These are phyloP conservation scores for Azemiops feae DNA, from an alignment of 2,113 vertebrate genomes.

Conservation along the genomic window DNA sequence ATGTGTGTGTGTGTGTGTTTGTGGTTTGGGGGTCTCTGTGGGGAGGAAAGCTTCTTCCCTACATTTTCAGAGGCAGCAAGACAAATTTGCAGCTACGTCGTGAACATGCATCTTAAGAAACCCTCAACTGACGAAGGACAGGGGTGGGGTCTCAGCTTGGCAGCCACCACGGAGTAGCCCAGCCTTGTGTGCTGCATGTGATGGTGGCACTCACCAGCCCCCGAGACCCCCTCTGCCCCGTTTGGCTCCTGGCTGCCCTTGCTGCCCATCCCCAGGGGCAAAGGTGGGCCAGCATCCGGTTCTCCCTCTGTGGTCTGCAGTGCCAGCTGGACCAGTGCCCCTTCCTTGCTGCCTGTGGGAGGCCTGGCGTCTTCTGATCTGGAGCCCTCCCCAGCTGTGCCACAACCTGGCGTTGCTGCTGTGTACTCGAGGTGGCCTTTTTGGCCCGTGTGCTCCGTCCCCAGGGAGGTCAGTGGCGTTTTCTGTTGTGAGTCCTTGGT, in stretches of 20 bases:
- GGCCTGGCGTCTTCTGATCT: fast-evolving
- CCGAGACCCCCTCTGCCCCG: not conserved
- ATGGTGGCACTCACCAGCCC: not conserved
- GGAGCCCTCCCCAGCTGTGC: not conserved
- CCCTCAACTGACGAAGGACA: not conserved
- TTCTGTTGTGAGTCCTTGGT: constrained; percentile 1
- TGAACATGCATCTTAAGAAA: not conserved
- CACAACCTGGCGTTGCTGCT: not conserved
- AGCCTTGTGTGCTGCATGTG: not conserved
- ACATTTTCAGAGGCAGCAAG: not conserved
- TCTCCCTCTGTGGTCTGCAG: fast-evolving
- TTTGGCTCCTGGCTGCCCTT: not conserved
- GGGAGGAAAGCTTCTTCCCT: not conserved
- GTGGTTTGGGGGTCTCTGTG: not conserved
- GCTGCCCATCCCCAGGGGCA: not conserved
- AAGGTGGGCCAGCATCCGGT: not conserved
- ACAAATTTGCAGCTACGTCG: not conserved
- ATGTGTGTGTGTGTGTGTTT: not conserved
- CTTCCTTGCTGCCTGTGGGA: constrained; percentile 35
- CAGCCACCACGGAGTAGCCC: no score
- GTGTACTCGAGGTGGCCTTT: not conserved
- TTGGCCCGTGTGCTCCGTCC: fast-evolving
- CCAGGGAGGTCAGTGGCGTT: constrained; percentile 66
- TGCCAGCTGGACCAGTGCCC: not conserved
- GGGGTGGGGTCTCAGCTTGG: not conserved